These are phyloP conservation scores for Dolomedes plantarius DNA, from an alignment of 2,888 invertebrate genomes.

Conservation along the genomic window DNA sequence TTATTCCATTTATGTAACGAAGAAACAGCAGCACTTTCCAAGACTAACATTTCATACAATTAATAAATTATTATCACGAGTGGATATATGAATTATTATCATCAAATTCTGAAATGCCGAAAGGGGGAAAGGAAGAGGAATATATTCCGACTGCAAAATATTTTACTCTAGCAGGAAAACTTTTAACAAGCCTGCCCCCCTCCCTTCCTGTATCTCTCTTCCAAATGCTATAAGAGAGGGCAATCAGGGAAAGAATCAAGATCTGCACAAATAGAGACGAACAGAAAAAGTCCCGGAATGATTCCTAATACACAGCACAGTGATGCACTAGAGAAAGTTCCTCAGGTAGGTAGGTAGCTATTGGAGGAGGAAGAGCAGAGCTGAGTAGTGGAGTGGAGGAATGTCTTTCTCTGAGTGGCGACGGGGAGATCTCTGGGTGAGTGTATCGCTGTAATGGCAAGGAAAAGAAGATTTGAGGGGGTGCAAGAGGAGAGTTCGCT, in stretches of 20 bases:
- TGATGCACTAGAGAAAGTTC: not conserved
- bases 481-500: slow-evolving; percentile 20
- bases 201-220: not conserved
- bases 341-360: not conserved
- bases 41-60: too few species aligned
- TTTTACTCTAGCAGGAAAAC: not conserved
- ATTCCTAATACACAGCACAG: not conserved
- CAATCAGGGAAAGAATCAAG: slow-evolving; percentile 5
- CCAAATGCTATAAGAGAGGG: not conserved
- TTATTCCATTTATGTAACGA: too few species aligned
- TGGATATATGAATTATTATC: too few species aligned
- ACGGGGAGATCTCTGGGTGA: not conserved
- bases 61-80: too few species aligned
- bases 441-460: not conserved
- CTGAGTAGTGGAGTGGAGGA: not conserved
- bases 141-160: too few species aligned
- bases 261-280: slow-evolving; percentile 2
- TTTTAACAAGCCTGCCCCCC: not conserved
- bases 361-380: not conserved
- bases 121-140: too few species aligned
- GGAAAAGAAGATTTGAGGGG: not conserved
- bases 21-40: too few species aligned
- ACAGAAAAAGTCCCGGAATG: not conserved
- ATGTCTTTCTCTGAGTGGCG: not conserved
- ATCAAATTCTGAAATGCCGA: too few species aligned